Evolutionary conservation across 2,113 vertebrate genomes (phyloP), one percentile per base, ranked within the genome.

Genomic region (Hydrolagus affinis): DNA sequence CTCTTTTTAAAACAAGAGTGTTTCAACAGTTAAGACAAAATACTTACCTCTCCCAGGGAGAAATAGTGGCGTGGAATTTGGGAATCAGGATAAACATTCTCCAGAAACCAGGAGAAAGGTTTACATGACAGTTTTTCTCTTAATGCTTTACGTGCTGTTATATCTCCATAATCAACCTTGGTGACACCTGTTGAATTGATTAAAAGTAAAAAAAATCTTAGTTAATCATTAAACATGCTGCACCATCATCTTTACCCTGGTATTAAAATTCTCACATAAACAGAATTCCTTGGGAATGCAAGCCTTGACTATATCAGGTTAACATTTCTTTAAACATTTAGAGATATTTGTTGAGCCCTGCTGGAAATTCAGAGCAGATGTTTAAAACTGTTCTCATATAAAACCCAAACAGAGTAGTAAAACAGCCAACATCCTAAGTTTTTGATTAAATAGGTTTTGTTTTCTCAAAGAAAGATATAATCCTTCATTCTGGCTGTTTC

Each of bases 11-110:
- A 66, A 66, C 3, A 17, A 11, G 15, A 66, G 3, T 9, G 66
- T 30, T 30, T 83, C 30, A 8, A 66, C 23, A 68, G 28, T 80
- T 80, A 75, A 75, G 23, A 21, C 64, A 60, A 0, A 80, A 64
- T 69, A 70, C 71, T 89, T 93, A 99, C 97, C 98, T 99, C 97
- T 94, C 98, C 97, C 87, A 99, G 90, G 86, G 97, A 99, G 92
- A 96, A 99, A 90, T 98, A 99, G 91, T 98, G 98, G 25, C 97
- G 94, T 87, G 98, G 98, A 91, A 99, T 99, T 92, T 99, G 98
- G 57, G 98, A 99, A 93, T 99, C 97, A 0, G 97, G 98, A 91
- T 99, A 99, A 90, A 99, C 95, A 87, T 95, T 97, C 91, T 99
- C 98, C 85, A 99, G 92, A 92, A 97, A 99, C 98, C 98, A 99